Conservation (phyloP, 2,888 invertebrate genomes). For the Calameuta pallipes region DNA sequence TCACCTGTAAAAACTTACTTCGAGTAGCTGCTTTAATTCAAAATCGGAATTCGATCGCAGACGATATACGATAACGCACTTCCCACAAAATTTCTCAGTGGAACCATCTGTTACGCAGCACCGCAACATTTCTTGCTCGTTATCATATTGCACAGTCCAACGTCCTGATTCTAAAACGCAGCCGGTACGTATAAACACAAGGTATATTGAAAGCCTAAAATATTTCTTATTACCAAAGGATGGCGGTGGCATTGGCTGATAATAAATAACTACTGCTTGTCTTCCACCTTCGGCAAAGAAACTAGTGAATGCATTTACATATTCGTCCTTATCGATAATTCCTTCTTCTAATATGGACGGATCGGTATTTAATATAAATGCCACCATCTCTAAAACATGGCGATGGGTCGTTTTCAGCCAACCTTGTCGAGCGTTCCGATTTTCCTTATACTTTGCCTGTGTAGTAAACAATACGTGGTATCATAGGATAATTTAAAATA, state of each 20-base stretch:
- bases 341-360: conserved; percentile 75
- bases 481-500: neutral
- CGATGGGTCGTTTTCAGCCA: conserved; percentile 71
- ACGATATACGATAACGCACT: conserved; percentile 78
- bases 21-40: conserved; percentile 75
- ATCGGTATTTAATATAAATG: conserved; percentile 70
- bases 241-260: conserved; percentile 75
- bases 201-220: neutral
- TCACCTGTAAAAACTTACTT: conserved; percentile 66
- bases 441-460: conserved; percentile 74
- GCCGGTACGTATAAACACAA: neutral
- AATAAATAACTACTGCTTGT: conserved; percentile 74
- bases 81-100: conserved; percentile 71
- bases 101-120: conserved; percentile 74
- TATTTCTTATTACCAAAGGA: conserved; percentile 70
- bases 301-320: conserved; percentile 73
- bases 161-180: conserved; percentile 72
- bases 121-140: conserved; percentile 67
- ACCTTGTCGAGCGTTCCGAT: conserved; percentile 66
- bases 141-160: conserved; percentile 63
- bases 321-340: conserved; percentile 75
- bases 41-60: conserved; percentile 71
- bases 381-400: conserved; percentile 76
- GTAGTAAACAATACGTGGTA: conserved; percentile 13
- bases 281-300: conserved; percentile 74